Evolutionary conservation across 1,140 invertebrate genomes (phyloP).

Genomic region (Forficula auricularia): DNA sequence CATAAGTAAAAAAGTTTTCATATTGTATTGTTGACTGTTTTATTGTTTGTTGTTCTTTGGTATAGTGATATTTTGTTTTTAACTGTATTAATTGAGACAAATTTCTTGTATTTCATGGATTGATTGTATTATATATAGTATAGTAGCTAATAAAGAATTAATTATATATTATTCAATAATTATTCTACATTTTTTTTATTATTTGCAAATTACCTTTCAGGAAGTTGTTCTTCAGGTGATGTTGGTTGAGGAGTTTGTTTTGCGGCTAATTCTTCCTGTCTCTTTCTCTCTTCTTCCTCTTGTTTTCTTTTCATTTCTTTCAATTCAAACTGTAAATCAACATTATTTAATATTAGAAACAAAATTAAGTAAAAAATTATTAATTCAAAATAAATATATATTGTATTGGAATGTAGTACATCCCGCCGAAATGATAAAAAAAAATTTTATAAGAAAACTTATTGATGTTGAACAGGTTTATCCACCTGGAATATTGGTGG

Average conservation of each 20-base stretch:
- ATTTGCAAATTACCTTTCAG: conserved; percentile 28
- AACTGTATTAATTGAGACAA: too few species aligned
- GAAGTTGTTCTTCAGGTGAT: conserved; percentile 33
- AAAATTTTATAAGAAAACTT: too few species aligned
- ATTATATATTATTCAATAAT: conserved; percentile 3
- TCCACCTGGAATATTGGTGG: too few species aligned
- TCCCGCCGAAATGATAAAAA: too few species aligned
- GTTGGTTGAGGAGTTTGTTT: conserved; percentile 35
- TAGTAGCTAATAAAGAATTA: too few species aligned
- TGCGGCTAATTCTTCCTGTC: conserved; percentile 57
- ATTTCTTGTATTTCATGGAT: too few species aligned
- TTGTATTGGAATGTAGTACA: background rate
- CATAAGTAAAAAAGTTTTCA: too few species aligned
- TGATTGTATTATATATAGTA: too few species aligned
- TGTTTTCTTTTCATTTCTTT: conserved; percentile 83
- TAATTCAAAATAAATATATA: background rate
- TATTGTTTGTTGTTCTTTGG: too few species aligned
- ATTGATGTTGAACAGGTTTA: too few species aligned
- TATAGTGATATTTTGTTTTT: too few species aligned
- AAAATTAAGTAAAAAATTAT: background rate
- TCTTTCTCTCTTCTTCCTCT: conserved; percentile 52
- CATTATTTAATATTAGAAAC: conserved; percentile 7
- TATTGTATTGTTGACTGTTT: too few species aligned
- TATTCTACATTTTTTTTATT: background rate
- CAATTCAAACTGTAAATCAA: conserved; percentile 71